Evolutionary conservation across 2,888 invertebrate genomes (phyloP).

Genomic region (Psylliodes chrysocephalus): DNA sequence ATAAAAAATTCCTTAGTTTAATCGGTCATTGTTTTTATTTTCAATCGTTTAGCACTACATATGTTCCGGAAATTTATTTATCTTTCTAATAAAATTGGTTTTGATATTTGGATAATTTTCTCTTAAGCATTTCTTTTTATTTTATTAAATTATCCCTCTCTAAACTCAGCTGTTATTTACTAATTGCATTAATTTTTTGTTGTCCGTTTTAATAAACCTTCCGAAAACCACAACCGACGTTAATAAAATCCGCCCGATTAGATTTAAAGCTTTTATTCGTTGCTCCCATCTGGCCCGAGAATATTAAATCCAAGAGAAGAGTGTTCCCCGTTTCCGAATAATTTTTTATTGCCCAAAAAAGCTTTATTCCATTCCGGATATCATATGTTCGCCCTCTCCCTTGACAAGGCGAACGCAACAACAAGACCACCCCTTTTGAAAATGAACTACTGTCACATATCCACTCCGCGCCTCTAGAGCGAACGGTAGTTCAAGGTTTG

Average conservation of each 20-base stretch:
- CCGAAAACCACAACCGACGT: neutral
- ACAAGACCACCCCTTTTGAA: conserved; percentile 29
- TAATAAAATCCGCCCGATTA: conserved; percentile 1
- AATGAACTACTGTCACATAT: conserved; percentile 51
- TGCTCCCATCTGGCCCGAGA: conserved; percentile 6
- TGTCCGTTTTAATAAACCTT: neutral
- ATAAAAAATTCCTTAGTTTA: too few species aligned
- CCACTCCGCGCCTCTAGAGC: conserved; percentile 26
- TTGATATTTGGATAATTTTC: too few species aligned
- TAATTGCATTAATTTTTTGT: neutral
- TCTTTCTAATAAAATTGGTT: too few species aligned
- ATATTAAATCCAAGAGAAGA: conserved; percentile 1
- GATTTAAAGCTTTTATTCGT: neutral
- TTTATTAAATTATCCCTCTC: too few species aligned
- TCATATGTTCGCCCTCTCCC: conserved; percentile 26
- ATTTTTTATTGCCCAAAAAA: conserved; percentile 21
- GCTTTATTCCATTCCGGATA: conserved; percentile 24
- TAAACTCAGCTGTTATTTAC: neutral
- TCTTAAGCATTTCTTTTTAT: too few species aligned
- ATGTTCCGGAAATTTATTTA: too few species aligned
- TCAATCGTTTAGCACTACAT: too few species aligned
- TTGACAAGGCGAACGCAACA: conserved; percentile 11
- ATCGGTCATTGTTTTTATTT: too few species aligned
- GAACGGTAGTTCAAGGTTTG: neutral
- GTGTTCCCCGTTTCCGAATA: conserved; percentile 12